Evolutionary conservation across 2,888 invertebrate genomes (phyloP).

Genomic region (Apodemia hepburni): DNA sequence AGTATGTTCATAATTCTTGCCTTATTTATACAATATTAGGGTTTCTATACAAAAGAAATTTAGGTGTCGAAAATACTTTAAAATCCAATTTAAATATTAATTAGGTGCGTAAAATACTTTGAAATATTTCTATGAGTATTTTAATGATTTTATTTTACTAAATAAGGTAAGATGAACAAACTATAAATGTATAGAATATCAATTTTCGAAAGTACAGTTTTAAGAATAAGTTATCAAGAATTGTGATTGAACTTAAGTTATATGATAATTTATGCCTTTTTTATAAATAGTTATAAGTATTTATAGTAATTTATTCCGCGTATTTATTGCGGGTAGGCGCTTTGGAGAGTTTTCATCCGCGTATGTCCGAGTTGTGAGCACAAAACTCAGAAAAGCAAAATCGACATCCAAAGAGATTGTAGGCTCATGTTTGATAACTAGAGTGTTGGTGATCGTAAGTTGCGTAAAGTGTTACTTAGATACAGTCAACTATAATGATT

Average conservation of each 20-base stretch:
- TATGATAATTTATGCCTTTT: constrained; percentile 19
- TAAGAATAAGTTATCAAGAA: constrained; percentile 14
- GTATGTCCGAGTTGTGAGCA: constrained; percentile 75
- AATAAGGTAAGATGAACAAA: constrained; percentile 8
- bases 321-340: constrained; percentile 63
- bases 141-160: not conserved
- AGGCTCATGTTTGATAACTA: constrained; percentile 47
- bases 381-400: constrained; percentile 65
- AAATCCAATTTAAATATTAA: not conserved
- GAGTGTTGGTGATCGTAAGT: constrained; percentile 26
- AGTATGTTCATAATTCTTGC: constrained; percentile 16
- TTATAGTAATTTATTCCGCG: constrained; percentile 54
- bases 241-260: constrained; percentile 32
- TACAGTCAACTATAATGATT: constrained; percentile 20
- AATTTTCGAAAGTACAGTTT: constrained; percentile 6
- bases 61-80: not conserved
- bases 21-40: not conserved
- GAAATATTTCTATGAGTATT: not conserved
- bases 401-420: constrained; percentile 65
- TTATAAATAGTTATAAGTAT: constrained; percentile 53
- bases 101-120: not conserved
- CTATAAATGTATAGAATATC: constrained; percentile 11
- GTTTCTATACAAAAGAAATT: not conserved
- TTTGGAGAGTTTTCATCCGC: constrained; percentile 63
- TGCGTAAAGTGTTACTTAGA: constrained; percentile 34